Percentiles rank a stretch among this genome's conserved stretches.
Conservation (phyloP, 2,888 invertebrate species). For the Epicampocera succincta region DNA sequence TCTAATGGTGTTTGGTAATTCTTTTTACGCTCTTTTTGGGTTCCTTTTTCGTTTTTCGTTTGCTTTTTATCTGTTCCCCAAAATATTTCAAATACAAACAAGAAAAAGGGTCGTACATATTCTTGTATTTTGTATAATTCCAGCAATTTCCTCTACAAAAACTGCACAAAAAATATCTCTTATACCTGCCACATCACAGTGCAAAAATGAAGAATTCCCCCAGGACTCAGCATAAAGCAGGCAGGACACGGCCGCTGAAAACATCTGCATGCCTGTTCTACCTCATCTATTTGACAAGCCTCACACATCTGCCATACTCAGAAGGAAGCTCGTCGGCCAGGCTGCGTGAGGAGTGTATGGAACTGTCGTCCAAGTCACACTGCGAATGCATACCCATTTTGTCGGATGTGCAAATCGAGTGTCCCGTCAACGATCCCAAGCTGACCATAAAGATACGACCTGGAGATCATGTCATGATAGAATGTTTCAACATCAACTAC, state of each 20-base stretch:
- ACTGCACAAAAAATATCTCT: not conserved
- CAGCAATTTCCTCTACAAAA: conserved; percentile 16
- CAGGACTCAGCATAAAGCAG: not conserved
- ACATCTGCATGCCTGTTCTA: conserved; percentile 23
- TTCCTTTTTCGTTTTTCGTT: conserved; percentile 11
- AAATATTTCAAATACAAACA: not conserved
- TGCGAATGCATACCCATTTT: conserved; percentile 78
- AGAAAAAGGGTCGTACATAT: not conserved
- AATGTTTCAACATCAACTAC: conserved; percentile 77
- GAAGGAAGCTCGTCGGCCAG: conserved; percentile 23
- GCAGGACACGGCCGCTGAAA: not conserved
- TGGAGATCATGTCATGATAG: conserved; percentile 77
- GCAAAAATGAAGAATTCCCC: conserved; percentile 33
- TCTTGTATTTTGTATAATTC: conserved; percentile 38
- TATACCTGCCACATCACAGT: conserved; percentile 1
- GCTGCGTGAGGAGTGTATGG: conserved; percentile 76
- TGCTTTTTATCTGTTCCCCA: not conserved
- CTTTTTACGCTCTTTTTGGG: conserved; percentile 4
- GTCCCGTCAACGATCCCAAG: conserved; percentile 76
- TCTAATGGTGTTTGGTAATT: conserved; percentile 4
- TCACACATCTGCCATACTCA: conserved; percentile 34
- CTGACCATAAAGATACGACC: conserved; percentile 78
- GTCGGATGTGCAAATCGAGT: conserved; percentile 78
- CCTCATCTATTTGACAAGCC: conserved; percentile 13
- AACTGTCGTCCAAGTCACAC: conserved; percentile 73